Evolutionary conservation across 2,797 vertebrate genomes (phyloP), one percentile per base, ranked within the genome.

Genomic region (Oreonectes daqikongensis): DNA sequence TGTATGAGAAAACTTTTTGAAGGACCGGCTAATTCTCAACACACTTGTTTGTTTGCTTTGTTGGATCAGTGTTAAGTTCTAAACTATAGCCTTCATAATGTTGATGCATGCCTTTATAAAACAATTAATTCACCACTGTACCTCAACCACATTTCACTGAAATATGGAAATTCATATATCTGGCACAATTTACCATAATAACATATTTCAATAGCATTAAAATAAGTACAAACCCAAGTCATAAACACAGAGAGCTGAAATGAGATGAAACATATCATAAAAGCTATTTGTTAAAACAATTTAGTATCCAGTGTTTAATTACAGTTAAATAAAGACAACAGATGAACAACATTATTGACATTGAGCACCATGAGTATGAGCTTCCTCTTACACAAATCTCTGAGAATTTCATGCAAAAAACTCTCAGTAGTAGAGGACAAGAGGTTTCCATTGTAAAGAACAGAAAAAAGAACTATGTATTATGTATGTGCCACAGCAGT

Each of bases 321-420:
- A 60, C 40, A 76, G 64, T 66, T 61, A 48, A 75, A 72, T 52
- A 79, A 68, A 75, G 24, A 30, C 15, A 50, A 86, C 78, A 84
- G 50, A 46, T 75, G 77, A 71, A 83, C 76, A 86, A 78, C 32
- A 53, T 63, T 65, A 72, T 79, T 78, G 81, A 79, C 75, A 83
- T 71, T 79, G 61, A 87, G 85, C 81, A 87, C 83, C 86, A 87
- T 74, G 55, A 59, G 15, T 30, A 28, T 30, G 69, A 79, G 26
- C 67, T 84, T 81, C 80, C 83, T 85, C 84, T 84, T 81, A 82
- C 78, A 77, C 84, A 82, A 83, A 83, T 40, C 78, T 78, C 12
- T 73, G 80, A 84, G 70, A 3, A 67, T 53, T 40, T 46, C 46
- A 64, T 71, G 64, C 52, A 50, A 64, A n/a, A 65, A 22, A 17